Percentiles rank a stretch among this genome's conserved stretches.
Evolutionary conservation across 2,888 invertebrate genomes (phyloP).

Genomic region (Lapara coniferarum): DNA sequence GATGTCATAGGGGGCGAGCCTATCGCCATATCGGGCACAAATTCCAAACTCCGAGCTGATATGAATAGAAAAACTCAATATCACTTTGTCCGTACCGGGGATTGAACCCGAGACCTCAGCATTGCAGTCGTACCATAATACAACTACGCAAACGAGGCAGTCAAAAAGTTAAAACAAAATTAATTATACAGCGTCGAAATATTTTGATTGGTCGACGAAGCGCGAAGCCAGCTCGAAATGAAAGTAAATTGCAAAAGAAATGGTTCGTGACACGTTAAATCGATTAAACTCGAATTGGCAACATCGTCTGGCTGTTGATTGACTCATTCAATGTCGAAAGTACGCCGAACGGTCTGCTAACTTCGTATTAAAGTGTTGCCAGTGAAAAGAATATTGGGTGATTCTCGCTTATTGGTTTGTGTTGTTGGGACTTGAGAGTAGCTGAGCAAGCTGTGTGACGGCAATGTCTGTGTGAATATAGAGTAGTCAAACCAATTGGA

Average conservation of each 20-base stretch:
- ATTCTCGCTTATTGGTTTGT: not conserved
- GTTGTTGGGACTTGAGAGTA: too few relatives aligned
- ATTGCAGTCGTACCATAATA: too few relatives aligned
- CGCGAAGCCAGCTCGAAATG: constrained; percentile 9
- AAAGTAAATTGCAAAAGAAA: constrained; percentile 23
- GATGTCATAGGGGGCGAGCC: too few relatives aligned
- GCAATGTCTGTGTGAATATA: too few relatives aligned
- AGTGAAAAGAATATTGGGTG: not conserved
- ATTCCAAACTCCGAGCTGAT: too few relatives aligned
- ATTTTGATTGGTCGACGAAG: constrained; percentile 13
- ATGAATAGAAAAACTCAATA: too few relatives aligned
- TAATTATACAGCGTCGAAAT: not conserved
- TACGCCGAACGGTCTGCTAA: constrained; percentile 30
- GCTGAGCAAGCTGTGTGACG: too few relatives aligned
- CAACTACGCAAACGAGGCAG: too few relatives aligned
- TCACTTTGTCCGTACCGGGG: too few relatives aligned
- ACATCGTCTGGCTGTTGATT: constrained; percentile 24
- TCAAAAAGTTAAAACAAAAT: not conserved
- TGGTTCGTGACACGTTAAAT: constrained; percentile 19
- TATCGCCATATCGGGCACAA: too few relatives aligned
- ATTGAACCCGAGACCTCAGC: too few relatives aligned
- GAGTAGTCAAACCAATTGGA: too few relatives aligned
- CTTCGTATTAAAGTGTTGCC: constrained; percentile 14
- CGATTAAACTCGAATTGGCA: constrained; percentile 24
- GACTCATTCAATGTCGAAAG: constrained; percentile 31